Conservation (phyloP, 23 tunicate genomes). For the Trididemnum nubilum region DNA sequence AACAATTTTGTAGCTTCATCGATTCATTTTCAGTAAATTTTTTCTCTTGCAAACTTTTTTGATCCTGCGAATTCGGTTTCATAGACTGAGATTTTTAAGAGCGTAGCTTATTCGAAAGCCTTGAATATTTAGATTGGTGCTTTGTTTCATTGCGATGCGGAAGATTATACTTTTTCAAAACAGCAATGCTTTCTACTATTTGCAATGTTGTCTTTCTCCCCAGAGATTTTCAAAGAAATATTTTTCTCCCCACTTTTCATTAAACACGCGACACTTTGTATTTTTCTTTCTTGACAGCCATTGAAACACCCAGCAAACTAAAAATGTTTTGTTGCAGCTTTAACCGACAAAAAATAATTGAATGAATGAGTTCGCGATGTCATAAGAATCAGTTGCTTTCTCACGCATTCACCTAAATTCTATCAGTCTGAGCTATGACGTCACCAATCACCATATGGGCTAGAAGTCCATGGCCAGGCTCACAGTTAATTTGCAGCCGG, state of each 20-base stretch:
- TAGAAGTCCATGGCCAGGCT: not conserved
- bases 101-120: not conserved
- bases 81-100: not conserved
- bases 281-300: no score
- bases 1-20: slow-evolving; percentile 42
- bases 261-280: no score
- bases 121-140: not conserved
- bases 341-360: not conserved
- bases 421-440: not conserved
- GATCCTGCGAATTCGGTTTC: not conserved
- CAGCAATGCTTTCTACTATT: not conserved
- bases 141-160: not conserved
- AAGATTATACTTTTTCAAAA: slow-evolving; percentile 7
- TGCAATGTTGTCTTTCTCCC: no score
- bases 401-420: not conserved
- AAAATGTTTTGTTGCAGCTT: not conserved
- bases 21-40: slow-evolving; percentile 38
- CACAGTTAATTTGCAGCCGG: not conserved
- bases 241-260: no score
- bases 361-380: not conserved
- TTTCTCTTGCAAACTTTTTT: not conserved
- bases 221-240: no score
- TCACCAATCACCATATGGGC: no score
- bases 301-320: not conserved
- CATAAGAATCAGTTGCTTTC: not conserved